Evolutionary conservation across 1,140 invertebrate species (phyloP).

Genomic region (Diploscapter pachys): DNA sequence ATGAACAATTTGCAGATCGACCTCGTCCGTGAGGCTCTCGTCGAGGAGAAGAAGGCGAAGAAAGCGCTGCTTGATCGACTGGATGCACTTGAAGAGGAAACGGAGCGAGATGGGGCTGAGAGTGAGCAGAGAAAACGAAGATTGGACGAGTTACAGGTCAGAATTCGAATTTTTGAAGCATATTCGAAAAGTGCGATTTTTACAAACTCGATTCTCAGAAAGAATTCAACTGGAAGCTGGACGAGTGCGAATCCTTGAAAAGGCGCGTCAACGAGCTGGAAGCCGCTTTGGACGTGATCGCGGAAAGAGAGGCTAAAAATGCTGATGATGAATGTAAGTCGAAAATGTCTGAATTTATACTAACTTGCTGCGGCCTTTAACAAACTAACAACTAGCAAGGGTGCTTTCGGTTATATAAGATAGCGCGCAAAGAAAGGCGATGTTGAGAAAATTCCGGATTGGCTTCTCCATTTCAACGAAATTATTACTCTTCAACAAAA

Average conservation of each 20-base stretch:
- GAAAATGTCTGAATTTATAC: no score
- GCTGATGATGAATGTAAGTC: slow-evolving; percentile 2
- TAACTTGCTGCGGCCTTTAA: no score
- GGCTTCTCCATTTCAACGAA: background rate
- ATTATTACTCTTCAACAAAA: background rate
- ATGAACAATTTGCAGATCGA: slow-evolving; percentile 4
- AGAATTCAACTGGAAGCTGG: slow-evolving; percentile 30
- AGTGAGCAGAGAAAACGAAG: background rate
- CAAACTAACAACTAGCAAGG: no score
- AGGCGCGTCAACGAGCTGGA: slow-evolving; percentile 22
- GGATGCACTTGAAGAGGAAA: background rate
- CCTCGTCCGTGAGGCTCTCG: slow-evolving; percentile 15
- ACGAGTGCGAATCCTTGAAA: slow-evolving; percentile 31
- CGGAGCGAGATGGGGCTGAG: background rate
- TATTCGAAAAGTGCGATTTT: no score
- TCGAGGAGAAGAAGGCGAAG: slow-evolving; percentile 11
- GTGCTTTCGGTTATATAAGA: background rate
- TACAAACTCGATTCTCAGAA: background rate
- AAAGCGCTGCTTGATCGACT: slow-evolving; percentile 16
- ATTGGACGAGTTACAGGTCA: slow-evolving; percentile 20
- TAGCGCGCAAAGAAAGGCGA: background rate
- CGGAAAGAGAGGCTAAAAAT: slow-evolving; percentile 17
- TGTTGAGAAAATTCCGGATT: background rate
- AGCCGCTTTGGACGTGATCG: slow-evolving; percentile 13
- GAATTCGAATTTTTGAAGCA: background rate